Conservation (phyloP, 1,140 invertebrate genomes). For the Drosophila hydei region DNA sequence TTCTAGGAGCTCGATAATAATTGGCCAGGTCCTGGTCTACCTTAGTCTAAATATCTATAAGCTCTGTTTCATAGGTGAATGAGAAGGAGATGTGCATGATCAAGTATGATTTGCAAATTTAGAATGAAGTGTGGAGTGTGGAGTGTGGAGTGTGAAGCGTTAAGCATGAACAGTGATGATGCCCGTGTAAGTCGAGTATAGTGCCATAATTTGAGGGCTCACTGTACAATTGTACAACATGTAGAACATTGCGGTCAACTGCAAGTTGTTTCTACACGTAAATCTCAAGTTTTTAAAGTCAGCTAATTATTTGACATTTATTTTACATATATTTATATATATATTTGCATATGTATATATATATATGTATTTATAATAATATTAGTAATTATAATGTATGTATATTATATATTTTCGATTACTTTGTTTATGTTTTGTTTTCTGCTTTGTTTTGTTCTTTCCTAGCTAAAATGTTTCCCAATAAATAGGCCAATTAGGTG, state of each 20-base stretch:
- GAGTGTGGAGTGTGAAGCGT: no score
- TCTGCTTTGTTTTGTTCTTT: slow-evolving; percentile 43
- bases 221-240: slow-evolving; percentile 1
- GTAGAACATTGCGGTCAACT: not conserved
- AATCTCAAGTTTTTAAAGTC: slow-evolving; percentile 10
- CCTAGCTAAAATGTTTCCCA: slow-evolving; percentile 68
- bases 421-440: slow-evolving; percentile 2
- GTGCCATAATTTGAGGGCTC: slow-evolving; percentile 57
- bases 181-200: slow-evolving; percentile 62
- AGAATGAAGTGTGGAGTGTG: no score
- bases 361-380: no score
- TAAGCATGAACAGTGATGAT: not conserved
- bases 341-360: no score
- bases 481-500: slow-evolving; percentile 79
- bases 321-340: no score
- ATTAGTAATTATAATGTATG: no score
- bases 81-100: slow-evolving; percentile 50
- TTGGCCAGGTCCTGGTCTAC: not conserved
- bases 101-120: slow-evolving; percentile 48
- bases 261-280: slow-evolving; percentile 12
- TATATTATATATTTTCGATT: not conserved
- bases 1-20: slow-evolving; percentile 52
- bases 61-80: slow-evolving; percentile 51
- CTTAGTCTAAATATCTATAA: slow-evolving; percentile 12
- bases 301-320: no score